Conservation (phyloP, 2,888 invertebrate species). For the Spodoptera picta region DNA sequence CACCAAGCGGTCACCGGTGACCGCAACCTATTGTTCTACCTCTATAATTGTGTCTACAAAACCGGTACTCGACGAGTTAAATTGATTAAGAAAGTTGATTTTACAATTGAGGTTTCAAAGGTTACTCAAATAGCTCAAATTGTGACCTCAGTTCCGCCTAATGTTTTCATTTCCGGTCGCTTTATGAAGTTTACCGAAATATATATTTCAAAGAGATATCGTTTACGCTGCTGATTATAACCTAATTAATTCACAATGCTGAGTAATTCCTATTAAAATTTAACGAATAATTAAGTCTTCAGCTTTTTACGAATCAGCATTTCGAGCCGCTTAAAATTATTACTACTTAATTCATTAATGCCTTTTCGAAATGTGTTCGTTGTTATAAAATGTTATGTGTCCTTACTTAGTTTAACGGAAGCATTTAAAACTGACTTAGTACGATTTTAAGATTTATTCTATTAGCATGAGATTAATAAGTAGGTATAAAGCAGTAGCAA, state of each 20-base stretch:
- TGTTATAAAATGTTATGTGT: conserved; percentile 29
- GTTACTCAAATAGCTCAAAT: conserved; percentile 24
- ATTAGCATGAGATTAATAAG: too few species aligned
- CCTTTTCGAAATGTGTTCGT: conserved; percentile 35
- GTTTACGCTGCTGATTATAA: background rate
- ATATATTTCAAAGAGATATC: conserved; percentile 18
- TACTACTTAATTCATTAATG: conserved; percentile 26
- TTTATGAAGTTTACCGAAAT: conserved; percentile 15
- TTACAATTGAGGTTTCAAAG: conserved; percentile 56
- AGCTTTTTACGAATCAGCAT: conserved; percentile 36
- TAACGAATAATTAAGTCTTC: conserved; percentile 23
- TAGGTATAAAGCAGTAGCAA: too few species aligned
- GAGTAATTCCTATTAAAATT: conserved; percentile 2
- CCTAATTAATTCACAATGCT: background rate
- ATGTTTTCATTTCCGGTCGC: conserved; percentile 8
- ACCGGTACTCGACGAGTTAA: too few species aligned
- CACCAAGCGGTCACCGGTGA: too few species aligned
- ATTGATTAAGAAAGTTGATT: conserved; percentile 60
- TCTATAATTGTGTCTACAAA: too few species aligned
- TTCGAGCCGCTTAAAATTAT: conserved; percentile 27
- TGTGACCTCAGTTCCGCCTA: conserved; percentile 10
- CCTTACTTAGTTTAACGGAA: conserved; percentile 24
- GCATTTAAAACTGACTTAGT: conserved; percentile 18
- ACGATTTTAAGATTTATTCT: too few species aligned
- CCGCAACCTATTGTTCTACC: too few species aligned